A percentile compares a stretch with the other conserved stretches of the same genome.
phyloP scores from a whole-genome alignment of 2,888 invertebrate species.

The Stenolophus ochropezus region DNA sequence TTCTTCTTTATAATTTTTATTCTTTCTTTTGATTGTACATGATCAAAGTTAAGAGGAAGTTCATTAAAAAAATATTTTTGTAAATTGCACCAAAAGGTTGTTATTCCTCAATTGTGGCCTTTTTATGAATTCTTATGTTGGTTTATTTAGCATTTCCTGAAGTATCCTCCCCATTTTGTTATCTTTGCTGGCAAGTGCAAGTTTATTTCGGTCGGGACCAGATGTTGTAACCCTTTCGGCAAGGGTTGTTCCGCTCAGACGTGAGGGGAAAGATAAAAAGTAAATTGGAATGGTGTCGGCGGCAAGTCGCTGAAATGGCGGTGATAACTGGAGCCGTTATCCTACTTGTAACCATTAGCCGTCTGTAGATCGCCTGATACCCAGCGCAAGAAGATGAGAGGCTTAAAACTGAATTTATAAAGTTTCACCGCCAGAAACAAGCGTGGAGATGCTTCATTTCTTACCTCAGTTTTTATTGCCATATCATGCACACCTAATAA shows the following conservation, averaged over 20 bases:
- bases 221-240: neutral
- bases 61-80: no score
- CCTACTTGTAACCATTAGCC: conserved; percentile 54
- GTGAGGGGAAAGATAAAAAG: conserved; percentile 47
- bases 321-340: conserved; percentile 55
- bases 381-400: neutral
- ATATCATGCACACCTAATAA: no score
- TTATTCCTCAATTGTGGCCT: no score
- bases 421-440: neutral
- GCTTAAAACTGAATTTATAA: neutral
- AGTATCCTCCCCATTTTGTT: neutral
- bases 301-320: conserved; percentile 52
- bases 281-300: conserved; percentile 49
- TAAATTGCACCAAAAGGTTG: no score
- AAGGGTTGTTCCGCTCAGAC: conserved; percentile 23
- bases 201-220: neutral
- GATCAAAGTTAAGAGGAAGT: no score
- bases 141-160: neutral
- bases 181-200: neutral
- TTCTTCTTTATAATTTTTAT: no score
- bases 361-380: conserved; percentile 53
- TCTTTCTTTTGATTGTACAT: no score
- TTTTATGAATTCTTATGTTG: neutral
- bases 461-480: no score
- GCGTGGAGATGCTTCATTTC: neutral